phyloP scores from a whole-genome alignment of 2,797 vertebrate species.

The Mus caroli region DNA sequence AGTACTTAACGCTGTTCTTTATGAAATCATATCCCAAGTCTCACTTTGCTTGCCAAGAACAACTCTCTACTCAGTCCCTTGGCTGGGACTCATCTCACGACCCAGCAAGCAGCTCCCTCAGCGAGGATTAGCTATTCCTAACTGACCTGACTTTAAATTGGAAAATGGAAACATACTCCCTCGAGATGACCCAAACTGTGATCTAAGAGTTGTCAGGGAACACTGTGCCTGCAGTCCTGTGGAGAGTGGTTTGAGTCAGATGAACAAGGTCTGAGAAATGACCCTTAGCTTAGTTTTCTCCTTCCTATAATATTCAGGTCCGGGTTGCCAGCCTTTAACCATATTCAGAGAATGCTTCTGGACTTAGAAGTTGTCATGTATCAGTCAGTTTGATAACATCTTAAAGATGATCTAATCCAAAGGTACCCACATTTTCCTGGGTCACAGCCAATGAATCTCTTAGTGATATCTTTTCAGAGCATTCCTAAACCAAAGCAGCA shows the following conservation, averaged over 20 bases:
- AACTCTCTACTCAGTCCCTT: conserved; percentile 34
- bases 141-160: conserved; percentile 38
- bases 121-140: background rate
- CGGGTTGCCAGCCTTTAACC: background rate
- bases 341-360: background rate
- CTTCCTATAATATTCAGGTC: background rate
- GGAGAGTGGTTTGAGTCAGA: background rate
- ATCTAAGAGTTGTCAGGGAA: background rate
- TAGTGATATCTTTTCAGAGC: background rate
- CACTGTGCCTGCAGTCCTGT: background rate
- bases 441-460: background rate
- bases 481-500: background rate
- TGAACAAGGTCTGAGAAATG: background rate
- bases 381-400: background rate
- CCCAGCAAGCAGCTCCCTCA: conserved; percentile 23
- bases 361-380: background rate
- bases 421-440: background rate
- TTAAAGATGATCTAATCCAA: conserved; percentile 23
- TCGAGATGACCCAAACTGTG: background rate
- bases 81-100: conserved; percentile 2
- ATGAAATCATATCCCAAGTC: conserved; percentile 50
- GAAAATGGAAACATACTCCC: background rate
- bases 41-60: conserved; percentile 62
- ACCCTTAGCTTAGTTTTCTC: background rate
- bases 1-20: conserved; percentile 44